A percentile compares a stretch with the other conserved stretches of the same genome.
Evolutionary conservation across 2,888 invertebrate genomes (phyloP).

Genomic region (Actias luna): DNA sequence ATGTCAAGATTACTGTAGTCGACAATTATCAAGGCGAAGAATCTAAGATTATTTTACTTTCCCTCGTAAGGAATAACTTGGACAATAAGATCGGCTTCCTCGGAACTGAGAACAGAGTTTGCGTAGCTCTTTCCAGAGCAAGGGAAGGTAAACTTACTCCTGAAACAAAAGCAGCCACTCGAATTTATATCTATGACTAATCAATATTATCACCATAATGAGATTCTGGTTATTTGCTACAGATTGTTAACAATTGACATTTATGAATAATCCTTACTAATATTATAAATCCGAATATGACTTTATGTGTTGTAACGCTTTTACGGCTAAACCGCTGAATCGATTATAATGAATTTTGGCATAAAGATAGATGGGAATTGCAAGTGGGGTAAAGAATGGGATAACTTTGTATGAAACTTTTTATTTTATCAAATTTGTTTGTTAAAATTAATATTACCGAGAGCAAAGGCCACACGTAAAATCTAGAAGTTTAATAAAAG

Average conservation of each 20-base stretch:
- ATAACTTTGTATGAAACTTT: too few relatives aligned
- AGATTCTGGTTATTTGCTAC: neutral
- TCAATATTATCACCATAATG: neutral
- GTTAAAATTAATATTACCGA: too few relatives aligned
- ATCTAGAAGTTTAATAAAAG: too few relatives aligned
- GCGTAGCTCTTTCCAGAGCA: slow-evolving; percentile 89
- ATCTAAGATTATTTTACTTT: slow-evolving; percentile 88
- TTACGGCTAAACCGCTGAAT: too few relatives aligned
- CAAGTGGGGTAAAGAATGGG: too few relatives aligned
- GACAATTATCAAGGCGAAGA: slow-evolving; percentile 93
- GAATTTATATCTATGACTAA: neutral
- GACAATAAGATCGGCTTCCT: slow-evolving; percentile 87
- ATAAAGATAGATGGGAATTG: too few relatives aligned
- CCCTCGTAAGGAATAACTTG: slow-evolving; percentile 88
- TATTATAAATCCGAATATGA: too few relatives aligned
- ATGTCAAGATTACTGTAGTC: slow-evolving; percentile 85
- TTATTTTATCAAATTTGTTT: too few relatives aligned
- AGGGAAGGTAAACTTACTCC: slow-evolving; percentile 51
- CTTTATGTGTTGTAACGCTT: too few relatives aligned
- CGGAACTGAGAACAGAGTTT: slow-evolving; percentile 85
- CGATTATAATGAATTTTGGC: too few relatives aligned
- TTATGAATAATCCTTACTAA: too few relatives aligned
- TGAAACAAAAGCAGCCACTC: neutral
- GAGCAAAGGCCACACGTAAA: too few relatives aligned
- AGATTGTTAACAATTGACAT: neutral